Base-by-base conservation (phyloP, 2,888 invertebrate genomes). In the Taphrorychus bicolor region DNA sequence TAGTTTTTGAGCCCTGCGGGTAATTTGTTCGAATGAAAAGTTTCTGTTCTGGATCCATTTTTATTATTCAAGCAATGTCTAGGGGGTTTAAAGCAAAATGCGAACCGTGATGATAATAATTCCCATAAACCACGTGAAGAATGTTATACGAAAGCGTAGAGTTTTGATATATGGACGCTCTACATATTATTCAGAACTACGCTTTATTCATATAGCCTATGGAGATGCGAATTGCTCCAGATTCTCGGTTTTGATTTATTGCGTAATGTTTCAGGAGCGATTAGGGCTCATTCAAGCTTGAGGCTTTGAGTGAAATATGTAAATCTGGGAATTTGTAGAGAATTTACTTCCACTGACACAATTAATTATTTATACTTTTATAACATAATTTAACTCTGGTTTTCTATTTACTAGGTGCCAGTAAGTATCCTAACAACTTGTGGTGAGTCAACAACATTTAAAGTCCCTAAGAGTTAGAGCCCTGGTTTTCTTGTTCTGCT, bases 391-490 rank as follows among this genome's bases (percentile, higher is more conserved):
- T 32, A 32, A 32, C 11, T 7, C 7, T 7, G 32, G 7, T 5
- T 51, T 17, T 51, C 5, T 51, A 7, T 51, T 51, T 51, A 51
- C 22, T 19, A 54, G 54, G 59, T 59, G 14, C 59, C 59, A 49
- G 59, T 59, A 59, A 59, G 59, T 59, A 51, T 51, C 49, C 5
- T n/a, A 59, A 49, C 16, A 14, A 17, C 5, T 9, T 16, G 59
- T 49, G 49, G 59, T 51, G 59, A 45, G 17, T 16, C 32, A 24
- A n/a, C 51, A 51, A 19, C 21, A 22, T 5, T 21, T 51, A 51
- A 51, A n/a, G n/a, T n/a, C n/a, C n/a, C n/a, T n/a, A n/a, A n/a
- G n/a, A 51, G 18, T 54, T 51, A 51, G n/a, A 51, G 18, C 45
- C 45, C 45, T 45, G 45, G 14, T 14, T 45, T 5, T 11, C 11